phyloP scores from a whole-genome alignment of 2,888 invertebrate species.

The Pteria penguin region DNA sequence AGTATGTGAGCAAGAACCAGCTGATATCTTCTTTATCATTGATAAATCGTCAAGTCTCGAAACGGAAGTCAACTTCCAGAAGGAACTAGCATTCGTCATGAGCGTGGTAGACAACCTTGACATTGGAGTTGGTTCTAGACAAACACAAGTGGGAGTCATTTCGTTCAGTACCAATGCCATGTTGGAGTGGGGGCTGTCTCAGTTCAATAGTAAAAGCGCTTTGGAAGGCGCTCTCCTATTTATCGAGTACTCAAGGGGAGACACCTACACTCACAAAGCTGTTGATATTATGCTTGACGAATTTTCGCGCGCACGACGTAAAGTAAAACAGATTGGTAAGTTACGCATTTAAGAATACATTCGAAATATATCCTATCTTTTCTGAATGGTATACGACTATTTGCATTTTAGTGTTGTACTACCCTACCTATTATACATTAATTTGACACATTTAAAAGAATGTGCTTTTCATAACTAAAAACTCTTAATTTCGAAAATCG shows the following conservation, averaged over 20 bases:
- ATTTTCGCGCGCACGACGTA: background rate
- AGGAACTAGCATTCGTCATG: slow-evolving; percentile 23
- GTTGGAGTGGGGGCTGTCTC: slow-evolving; percentile 4
- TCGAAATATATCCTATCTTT: too few species aligned
- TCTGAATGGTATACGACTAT: too few species aligned
- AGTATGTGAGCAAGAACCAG: slow-evolving; percentile 14
- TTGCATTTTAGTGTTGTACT: too few species aligned
- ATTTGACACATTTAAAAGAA: too few species aligned
- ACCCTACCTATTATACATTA: too few species aligned
- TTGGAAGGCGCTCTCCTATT: slow-evolving; percentile 11
- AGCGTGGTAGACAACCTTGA: slow-evolving; percentile 16
- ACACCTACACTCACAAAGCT: slow-evolving; percentile 33
- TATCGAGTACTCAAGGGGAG: slow-evolving; percentile 12
- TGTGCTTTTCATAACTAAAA: too few species aligned
- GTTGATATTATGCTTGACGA: slow-evolving; percentile 15
- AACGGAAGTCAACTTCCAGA: slow-evolving; percentile 13
- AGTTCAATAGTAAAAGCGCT: background rate
- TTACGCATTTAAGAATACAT: too few species aligned
- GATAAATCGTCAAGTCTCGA: slow-evolving; percentile 29
- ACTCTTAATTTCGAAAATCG: too few species aligned
- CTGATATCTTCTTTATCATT: slow-evolving; percentile 28
- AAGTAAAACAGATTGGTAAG: slow-evolving; percentile 2
- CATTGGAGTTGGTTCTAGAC: slow-evolving; percentile 11
- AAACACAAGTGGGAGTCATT: slow-evolving; percentile 18
- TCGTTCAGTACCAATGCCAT: slow-evolving; percentile 27